Percentiles rank a stretch among this genome's conserved stretches.
These are phyloP conservation scores for Pocota personata DNA, from an alignment of 2,888 invertebrate species.

Conservation along the genomic window DNA sequence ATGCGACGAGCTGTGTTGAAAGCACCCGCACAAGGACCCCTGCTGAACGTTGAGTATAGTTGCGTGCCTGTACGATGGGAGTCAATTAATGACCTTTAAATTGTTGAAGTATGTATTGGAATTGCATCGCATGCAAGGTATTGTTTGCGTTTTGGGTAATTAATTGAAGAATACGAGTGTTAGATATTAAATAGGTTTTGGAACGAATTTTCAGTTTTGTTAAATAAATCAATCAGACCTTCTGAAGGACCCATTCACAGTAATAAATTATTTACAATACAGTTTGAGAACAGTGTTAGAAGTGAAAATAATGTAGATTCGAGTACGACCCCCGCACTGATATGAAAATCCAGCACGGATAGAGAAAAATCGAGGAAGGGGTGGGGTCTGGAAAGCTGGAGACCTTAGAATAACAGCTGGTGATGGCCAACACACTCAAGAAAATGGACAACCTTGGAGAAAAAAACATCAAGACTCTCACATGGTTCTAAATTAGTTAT, in stretches of 20 bases:
- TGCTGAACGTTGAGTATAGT: slow-evolving; percentile 6
- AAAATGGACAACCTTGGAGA: too few species aligned
- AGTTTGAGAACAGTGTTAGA: background rate
- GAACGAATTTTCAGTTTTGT: background rate
- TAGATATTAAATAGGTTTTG: background rate
- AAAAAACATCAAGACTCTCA: too few species aligned
- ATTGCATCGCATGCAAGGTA: background rate
- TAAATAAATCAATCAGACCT: slow-evolving; percentile 12
- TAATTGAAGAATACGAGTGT: slow-evolving; percentile 30
- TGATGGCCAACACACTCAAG: too few species aligned
- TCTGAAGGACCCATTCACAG: background rate
- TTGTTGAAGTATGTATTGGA: slow-evolving; percentile 22
- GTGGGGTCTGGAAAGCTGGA: too few species aligned
- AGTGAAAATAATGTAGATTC: too few species aligned
- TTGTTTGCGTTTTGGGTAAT: slow-evolving; percentile 62
- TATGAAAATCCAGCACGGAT: too few species aligned
- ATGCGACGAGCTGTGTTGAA: slow-evolving; percentile 55
- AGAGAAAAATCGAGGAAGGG: too few species aligned
- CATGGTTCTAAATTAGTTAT: too few species aligned
- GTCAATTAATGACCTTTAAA: slow-evolving; percentile 61
- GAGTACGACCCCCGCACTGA: too few species aligned
- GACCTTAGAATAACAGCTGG: too few species aligned
- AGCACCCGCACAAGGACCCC: slow-evolving; percentile 69
- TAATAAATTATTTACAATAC: background rate
- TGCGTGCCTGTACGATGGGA: background rate